Evolutionary conservation across 2,113 vertebrate genomes (phyloP), one percentile per base, ranked within the genome.

Genomic region (Alectura lathami): DNA sequence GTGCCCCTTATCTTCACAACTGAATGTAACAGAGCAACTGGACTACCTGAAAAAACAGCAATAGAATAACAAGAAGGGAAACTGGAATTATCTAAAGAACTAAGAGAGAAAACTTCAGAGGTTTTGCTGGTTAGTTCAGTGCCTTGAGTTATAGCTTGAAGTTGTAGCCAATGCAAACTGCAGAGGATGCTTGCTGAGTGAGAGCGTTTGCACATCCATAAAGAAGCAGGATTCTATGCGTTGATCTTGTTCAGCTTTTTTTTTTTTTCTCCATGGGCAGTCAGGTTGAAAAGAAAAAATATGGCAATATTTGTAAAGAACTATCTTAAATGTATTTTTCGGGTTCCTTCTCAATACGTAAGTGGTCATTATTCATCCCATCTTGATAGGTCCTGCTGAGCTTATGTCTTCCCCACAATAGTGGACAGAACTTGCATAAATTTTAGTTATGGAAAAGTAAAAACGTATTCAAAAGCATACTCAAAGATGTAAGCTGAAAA

Each of bases 281-380:
- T 29, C 12, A 7, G 11, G 21, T 38, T 45, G 81, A 77, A 69
- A 56, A 32, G 11, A 34, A 32, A 4, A 47, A 59, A 64, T 48
- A 34, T 8, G 8, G 14, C 11, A 10, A 21, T 0, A 1, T 42
- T 11, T 38, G 36, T n/a, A 10, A 59, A 40, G 26, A 38, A 11
- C 26, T 26, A 29, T 29, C 29, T 40, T 40, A 63, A 40, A 40
- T 20, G 18, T 56, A 9, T 88, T 51, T 92, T 14, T 74, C 42
- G 20, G 11, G 17, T 57, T 91, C 10, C 3, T 4, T 2, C 16
- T 67, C 54, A 40, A 3, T 72, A 42, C 77, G 32, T 54, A 17
- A 8, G 5, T 40, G 29, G 16, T 79, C 23, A 3, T 51, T 3
- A 45, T 22, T 38, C 6, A 4, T 21, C 30, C 32, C 0, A 3